Evolutionary conservation across 2,888 invertebrate species (phyloP), one percentile per base, ranked within the genome.

Genomic region (Acanthococcus lagerstroemiae): DNA sequence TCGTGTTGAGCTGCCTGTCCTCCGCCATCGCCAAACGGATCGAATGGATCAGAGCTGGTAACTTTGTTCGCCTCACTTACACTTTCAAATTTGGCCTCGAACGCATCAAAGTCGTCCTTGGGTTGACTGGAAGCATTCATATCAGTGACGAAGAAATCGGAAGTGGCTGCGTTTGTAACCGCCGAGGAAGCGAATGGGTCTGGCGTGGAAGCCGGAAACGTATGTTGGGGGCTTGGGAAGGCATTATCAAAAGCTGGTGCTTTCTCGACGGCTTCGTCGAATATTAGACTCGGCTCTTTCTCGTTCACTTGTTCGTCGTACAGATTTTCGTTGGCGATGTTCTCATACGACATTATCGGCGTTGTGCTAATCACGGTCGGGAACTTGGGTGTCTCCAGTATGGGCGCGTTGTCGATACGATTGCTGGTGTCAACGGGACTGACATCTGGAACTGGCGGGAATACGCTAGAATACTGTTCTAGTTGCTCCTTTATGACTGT

Each of bases 271-370:
- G 52, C 63, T 9, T 52, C 52, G 27, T 50, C 63, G 22, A 52
- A 37, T 21, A 52, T 52, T 1, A 52, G 44, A 48, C 52, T 52
- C 1, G 52, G 52, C 44, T 52, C 63, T 37, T 37, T 52, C 19
- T 52, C 52, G 12, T 2, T 21, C 5, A 45, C 24, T 17, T 12
- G 9, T 5, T 54, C 45, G 22, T 66, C 50, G 37, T 56, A 66
- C 52, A 66, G 24, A 7, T 25, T 57, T 48, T 66, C 66, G 50
- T 48, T 66, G 37, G 56, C 30, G 50, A 56, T 66, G 24, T 50
- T 57, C 24, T 66, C 66, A 17, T 37, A 65, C 2, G 65, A 65
- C 55, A 65, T 65, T 19, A 65, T 54, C 2, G 65, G 65, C 19
- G 65, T 65, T 0, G 55, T 65, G 27, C 65, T 65, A 22, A 65